phyloP scores from a whole-genome alignment of 2,113 vertebrate species.

The Alces alces region DNA sequence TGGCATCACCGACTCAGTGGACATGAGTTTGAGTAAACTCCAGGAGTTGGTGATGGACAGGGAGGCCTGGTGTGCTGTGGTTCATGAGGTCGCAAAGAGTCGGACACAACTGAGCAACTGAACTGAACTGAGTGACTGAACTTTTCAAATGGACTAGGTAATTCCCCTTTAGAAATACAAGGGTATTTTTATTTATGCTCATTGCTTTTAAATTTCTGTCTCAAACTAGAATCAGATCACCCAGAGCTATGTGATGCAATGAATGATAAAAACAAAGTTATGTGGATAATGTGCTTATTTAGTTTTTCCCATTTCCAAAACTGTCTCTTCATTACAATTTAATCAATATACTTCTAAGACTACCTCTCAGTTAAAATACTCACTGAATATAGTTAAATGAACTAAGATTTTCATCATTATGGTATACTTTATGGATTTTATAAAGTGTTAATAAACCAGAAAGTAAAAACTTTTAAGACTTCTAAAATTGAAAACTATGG shows the following conservation, averaged over 20 bases:
- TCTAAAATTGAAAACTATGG: not conserved
- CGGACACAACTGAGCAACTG: fast-evolving
- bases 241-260: not conserved
- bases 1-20: fast-evolving
- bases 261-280: not conserved
- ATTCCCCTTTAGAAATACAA: not conserved
- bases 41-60: not conserved
- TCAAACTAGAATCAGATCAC: not conserved
- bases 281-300: not conserved
- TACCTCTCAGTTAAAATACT: not conserved
- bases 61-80: fast-evolving
- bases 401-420: not conserved
- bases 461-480: not conserved
- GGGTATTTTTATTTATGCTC: not conserved
- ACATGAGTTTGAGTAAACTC: not conserved
- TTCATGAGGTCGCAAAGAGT: not conserved
- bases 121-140: not conserved
- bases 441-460: not conserved
- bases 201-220: not conserved
- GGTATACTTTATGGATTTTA: not conserved
- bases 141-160: not conserved
- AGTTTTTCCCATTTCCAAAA: not conserved
- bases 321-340: not conserved
- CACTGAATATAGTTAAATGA: not conserved
- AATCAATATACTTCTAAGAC: not conserved